phyloP scores from a whole-genome alignment of 2,797 vertebrate species.

The Pangasius sanitwongsei region DNA sequence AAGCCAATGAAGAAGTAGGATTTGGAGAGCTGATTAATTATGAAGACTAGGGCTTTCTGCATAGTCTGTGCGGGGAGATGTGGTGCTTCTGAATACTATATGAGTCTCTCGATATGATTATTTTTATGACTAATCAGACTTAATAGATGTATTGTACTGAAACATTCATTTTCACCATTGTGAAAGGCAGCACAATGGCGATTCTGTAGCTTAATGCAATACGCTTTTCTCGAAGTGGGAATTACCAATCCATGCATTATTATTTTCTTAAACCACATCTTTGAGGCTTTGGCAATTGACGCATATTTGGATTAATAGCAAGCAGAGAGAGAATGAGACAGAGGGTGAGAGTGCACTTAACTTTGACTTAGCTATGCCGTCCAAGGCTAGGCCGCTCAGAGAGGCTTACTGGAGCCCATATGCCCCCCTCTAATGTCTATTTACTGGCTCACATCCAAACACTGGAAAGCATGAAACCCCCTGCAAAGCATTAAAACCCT shows the following conservation, averaged over 20 bases:
- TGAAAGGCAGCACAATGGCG: constrained; percentile 31
- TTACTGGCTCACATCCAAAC: constrained; percentile 38
- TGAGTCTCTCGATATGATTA: constrained; percentile 50
- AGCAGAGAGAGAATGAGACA: constrained; percentile 45
- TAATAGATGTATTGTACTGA: constrained; percentile 37
- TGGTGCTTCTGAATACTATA: constrained; percentile 54
- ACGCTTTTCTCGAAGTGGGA: constrained; percentile 6
- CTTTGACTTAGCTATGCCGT: constrained; percentile 43
- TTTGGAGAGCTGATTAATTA: constrained; percentile 73
- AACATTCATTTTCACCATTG: constrained; percentile 21
- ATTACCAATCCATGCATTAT: constrained; percentile 28
- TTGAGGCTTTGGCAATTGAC: constrained; percentile 55
- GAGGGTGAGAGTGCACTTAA: constrained; percentile 42
- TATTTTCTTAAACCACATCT: constrained; percentile 60
- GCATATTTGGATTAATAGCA: constrained; percentile 64
- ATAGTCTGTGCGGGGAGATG: constrained; percentile 51
- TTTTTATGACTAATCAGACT: constrained; percentile 55
- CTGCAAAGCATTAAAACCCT: constrained; percentile 17
- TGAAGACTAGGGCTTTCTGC: constrained; percentile 61
- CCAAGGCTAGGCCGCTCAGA: constrained; percentile 42
- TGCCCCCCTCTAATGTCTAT: constrained; percentile 38
- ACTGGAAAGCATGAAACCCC: constrained; percentile 26
- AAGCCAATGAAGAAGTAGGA: constrained; percentile 64
- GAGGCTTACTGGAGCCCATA: constrained; percentile 42
- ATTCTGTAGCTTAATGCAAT: constrained; percentile 16